These are phyloP conservation scores for Leptogaster cylindrica DNA, from an alignment of 2,888 invertebrate genomes.

Conservation along the genomic window DNA sequence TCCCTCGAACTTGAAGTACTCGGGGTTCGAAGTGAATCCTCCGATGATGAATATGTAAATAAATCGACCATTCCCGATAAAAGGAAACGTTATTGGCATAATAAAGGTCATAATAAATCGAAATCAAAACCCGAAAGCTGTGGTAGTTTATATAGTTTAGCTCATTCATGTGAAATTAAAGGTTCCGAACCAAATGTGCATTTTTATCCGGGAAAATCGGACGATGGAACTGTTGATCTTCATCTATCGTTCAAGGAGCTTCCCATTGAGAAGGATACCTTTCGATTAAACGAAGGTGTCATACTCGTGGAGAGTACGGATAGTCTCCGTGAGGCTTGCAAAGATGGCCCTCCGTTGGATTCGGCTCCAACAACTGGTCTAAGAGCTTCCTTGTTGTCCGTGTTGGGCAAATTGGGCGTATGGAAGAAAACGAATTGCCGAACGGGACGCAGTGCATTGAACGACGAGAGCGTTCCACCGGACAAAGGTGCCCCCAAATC, in stretches of 20 bases:
- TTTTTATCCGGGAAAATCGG: slow-evolving; percentile 16
- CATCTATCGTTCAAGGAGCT: slow-evolving; percentile 6
- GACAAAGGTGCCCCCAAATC: slow-evolving; percentile 27
- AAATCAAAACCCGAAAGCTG: slow-evolving; percentile 45
- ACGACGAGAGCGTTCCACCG: slow-evolving; percentile 38
- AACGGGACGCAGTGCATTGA: slow-evolving; percentile 45
- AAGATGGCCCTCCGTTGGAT: background rate
- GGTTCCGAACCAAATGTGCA: slow-evolving; percentile 52
- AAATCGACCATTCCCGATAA: slow-evolving; percentile 35
- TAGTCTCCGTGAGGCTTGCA: slow-evolving; percentile 40
- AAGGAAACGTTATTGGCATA: slow-evolving; percentile 42
- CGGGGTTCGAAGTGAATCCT: slow-evolving; percentile 60
- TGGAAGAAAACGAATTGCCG: slow-evolving; percentile 51
- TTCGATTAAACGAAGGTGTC: slow-evolving; percentile 36
- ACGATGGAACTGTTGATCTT: slow-evolving; percentile 15
- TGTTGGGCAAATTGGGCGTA: slow-evolving; percentile 54
- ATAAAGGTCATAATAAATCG: slow-evolving; percentile 27
- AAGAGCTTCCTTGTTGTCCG: slow-evolving; percentile 52
- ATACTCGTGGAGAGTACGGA: slow-evolving; percentile 44
- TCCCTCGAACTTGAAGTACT: slow-evolving; percentile 65
- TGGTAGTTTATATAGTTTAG: slow-evolving; percentile 46
- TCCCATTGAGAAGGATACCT: slow-evolving; percentile 37
- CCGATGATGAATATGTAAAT: slow-evolving; percentile 46
- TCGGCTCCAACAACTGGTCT: slow-evolving; percentile 47
- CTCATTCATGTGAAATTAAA: slow-evolving; percentile 35